Conservation (phyloP, 2,113 vertebrate species). For the Burhinus bistriatus region DNA sequence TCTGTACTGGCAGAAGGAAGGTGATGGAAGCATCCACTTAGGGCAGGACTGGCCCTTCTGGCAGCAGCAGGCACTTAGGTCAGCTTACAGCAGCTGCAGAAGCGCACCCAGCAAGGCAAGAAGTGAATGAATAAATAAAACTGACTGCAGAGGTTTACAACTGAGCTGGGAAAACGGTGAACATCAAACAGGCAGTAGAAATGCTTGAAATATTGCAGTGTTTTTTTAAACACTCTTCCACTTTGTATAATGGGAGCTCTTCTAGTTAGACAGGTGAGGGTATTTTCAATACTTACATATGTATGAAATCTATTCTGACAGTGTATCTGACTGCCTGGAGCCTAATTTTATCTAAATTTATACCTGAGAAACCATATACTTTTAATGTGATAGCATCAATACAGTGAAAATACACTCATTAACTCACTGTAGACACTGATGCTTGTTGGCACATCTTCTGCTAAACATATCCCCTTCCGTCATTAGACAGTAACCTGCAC, state of each 20-base stretch:
- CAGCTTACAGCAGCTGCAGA: background rate
- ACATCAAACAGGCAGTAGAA: background rate
- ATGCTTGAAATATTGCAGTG: background rate
- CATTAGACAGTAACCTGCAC: background rate
- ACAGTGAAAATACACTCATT: background rate
- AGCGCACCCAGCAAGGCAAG: background rate
- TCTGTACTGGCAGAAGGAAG: background rate
- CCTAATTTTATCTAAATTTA: background rate
- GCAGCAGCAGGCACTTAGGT: background rate
- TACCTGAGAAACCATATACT: background rate
- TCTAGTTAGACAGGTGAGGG: background rate
- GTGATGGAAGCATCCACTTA: background rate
- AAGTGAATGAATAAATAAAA: background rate
- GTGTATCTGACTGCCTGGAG: background rate
- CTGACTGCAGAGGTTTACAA: background rate
- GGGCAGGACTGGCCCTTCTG: background rate
- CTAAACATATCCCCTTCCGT: background rate
- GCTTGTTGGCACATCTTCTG: background rate
- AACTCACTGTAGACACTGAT: background rate
- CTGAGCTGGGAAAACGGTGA: background rate
- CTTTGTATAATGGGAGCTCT: background rate
- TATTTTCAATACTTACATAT: background rate
- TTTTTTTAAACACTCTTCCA: background rate
- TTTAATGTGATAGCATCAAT: background rate
- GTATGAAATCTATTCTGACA: background rate